A percentile compares a stretch with the other conserved stretches of the same genome.
Conservation (phyloP, 2,113 vertebrate species). For the Cyphomyrus plagiostoma region DNA sequence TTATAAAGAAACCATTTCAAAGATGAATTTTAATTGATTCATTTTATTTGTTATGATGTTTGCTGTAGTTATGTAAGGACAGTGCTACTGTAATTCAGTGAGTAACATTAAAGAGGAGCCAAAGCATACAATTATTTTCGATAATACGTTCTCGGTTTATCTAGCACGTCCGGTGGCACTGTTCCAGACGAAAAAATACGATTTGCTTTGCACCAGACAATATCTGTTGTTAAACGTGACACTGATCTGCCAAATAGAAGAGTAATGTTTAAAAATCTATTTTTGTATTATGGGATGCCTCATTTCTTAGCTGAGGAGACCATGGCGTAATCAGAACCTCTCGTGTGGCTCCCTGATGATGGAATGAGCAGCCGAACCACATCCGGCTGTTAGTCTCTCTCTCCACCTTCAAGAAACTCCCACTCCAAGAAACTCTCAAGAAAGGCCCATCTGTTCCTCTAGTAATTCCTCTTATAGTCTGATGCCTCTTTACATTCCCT, state of each 20-base stretch:
- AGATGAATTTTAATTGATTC: neutral
- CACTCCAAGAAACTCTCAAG: neutral
- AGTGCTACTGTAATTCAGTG: neutral
- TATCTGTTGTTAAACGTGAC: neutral
- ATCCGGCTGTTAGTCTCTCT: neutral
- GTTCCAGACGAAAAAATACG: neutral
- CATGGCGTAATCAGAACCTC: neutral
- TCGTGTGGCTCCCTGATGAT: neutral
- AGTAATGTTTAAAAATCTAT: neutral
- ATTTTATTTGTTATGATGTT: neutral
- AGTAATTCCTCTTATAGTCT: neutral
- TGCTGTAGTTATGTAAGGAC: neutral
- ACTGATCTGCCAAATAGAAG: neutral
- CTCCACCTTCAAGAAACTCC: neutral
- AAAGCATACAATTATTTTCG: neutral
- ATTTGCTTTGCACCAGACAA: neutral
- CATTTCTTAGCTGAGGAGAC: neutral
- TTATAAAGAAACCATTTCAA: neutral
- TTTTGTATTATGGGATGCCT: neutral
- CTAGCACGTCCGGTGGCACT: neutral
- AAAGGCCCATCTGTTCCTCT: neutral
- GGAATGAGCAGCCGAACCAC: neutral
- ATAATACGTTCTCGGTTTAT: neutral
- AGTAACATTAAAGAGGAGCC: neutral
- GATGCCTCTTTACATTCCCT: neutral